Evolutionary conservation across 2,113 vertebrate species (phyloP).

Genomic region (Clinocottus analis): DNA sequence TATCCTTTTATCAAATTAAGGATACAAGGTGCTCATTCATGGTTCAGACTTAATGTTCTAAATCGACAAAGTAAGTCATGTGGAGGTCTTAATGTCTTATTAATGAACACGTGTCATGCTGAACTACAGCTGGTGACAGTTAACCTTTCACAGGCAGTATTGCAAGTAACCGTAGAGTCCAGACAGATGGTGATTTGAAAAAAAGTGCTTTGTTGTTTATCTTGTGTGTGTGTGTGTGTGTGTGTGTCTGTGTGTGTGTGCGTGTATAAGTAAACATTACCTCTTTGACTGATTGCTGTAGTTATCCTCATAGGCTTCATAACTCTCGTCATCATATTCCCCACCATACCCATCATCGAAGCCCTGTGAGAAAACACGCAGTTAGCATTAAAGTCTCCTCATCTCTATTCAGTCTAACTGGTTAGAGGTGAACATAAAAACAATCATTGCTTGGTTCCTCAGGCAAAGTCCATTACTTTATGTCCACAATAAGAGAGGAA

Average conservation of each 20-base stretch:
- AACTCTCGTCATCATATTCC: slow-evolving; percentile 95
- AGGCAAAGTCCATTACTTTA: slow-evolving; percentile 60
- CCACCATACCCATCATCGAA: slow-evolving; percentile 96
- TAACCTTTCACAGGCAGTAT: slow-evolving; percentile 4
- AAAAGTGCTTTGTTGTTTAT: slow-evolving; percentile 11
- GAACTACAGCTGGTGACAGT: slow-evolving; percentile 24
- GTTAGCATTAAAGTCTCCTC: slow-evolving; percentile 19
- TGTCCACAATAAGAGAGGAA: slow-evolving; percentile 43
- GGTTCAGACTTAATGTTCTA: neutral
- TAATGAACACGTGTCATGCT: neutral
- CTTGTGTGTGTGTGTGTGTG: neutral
- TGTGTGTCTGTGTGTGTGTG: neutral
- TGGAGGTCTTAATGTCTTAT: neutral
- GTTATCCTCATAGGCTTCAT: slow-evolving; percentile 92
- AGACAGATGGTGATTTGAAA: slow-evolving; percentile 18
- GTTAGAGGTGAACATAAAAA: slow-evolving; percentile 57
- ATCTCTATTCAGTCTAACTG: slow-evolving; percentile 49
- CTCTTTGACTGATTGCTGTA: slow-evolving; percentile 93
- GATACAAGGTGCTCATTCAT: neutral
- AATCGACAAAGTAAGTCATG: neutral
- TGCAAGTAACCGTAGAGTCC: neutral
- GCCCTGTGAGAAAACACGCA: slow-evolving; percentile 81
- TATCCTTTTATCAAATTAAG: neutral
- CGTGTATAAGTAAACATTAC: slow-evolving; percentile 74
- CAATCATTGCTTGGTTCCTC: slow-evolving; percentile 68